Evolutionary conservation across 2,113 vertebrate species (phyloP).

Genomic region (Oryzias javanicus): DNA sequence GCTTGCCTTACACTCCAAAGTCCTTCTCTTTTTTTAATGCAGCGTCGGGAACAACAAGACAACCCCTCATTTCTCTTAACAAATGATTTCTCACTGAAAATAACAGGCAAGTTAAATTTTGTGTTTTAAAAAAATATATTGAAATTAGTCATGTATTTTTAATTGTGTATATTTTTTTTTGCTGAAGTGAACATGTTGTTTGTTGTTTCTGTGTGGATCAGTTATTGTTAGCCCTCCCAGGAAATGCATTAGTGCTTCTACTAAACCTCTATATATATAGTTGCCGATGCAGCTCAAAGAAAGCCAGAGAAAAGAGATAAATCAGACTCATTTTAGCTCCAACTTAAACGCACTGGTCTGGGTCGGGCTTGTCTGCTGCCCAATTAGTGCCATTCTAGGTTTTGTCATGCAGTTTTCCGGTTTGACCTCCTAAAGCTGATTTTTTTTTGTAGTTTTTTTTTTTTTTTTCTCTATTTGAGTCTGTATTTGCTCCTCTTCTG

Average conservation of each 20-base stretch:
- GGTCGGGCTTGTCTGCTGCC: constrained; percentile 22
- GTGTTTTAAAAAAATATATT: no score
- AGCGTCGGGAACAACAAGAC: no score
- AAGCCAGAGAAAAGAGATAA: background rate
- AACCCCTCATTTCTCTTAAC: no score
- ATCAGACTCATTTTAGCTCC: constrained; percentile 1
- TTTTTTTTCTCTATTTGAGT: constrained; percentile 32
- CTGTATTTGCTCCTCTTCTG: constrained; percentile 7
- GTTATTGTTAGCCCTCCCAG: background rate
- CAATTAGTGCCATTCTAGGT: constrained; percentile 27
- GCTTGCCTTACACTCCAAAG: no score
- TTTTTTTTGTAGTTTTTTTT: constrained; percentile 22
- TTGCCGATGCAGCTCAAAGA: background rate
- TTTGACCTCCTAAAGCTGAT: constrained; percentile 22
- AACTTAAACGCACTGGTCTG: constrained; percentile 13
- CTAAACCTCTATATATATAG: background rate
- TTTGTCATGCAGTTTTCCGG: constrained; percentile 17
- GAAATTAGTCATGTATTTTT: no score
- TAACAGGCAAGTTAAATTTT: no score
- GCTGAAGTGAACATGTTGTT: no score
- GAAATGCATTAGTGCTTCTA: background rate
- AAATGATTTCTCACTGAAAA: no score
- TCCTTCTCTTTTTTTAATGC: no score
- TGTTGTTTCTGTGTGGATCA: no score
- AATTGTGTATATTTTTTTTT: no score